A percentile compares a stretch with the other conserved stretches of the same genome.
phyloP scores from a whole-genome alignment of 2,113 vertebrate genomes.

The Nycticryphes semicollaris region DNA sequence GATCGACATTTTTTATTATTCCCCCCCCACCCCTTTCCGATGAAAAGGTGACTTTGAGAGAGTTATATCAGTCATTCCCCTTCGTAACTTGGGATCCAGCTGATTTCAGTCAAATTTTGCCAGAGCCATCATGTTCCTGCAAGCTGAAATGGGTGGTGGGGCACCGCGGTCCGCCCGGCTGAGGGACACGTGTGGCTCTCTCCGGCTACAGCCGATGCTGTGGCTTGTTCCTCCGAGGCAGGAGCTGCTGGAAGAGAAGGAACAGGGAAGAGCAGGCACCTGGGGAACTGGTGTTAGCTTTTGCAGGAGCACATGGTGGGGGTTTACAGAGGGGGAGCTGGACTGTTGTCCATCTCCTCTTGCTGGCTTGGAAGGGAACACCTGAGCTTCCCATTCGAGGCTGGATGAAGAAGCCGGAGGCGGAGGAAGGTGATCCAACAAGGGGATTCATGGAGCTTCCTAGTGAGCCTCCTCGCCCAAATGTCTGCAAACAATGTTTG shows the following conservation, averaged over 20 bases:
- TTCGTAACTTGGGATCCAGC: not conserved
- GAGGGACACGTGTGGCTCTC: not conserved
- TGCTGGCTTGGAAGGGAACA: not conserved
- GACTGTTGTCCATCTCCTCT: not conserved
- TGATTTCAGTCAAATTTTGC: not conserved
- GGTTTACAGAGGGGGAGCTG: not conserved
- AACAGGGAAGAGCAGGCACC: not conserved
- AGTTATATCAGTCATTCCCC: not conserved
- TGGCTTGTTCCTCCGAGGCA: fast-evolving
- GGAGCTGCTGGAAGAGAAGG: not conserved
- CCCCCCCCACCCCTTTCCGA: not conserved
- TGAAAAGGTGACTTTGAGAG: not conserved
- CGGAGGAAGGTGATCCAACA: not conserved
- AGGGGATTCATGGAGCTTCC: not conserved
- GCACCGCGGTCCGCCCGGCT: not conserved
- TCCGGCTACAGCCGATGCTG: fast-evolving
- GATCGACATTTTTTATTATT: too few species aligned
- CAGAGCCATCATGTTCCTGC: not conserved
- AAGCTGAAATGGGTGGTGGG: not conserved
- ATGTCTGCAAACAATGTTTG: not conserved
- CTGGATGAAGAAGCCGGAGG: not conserved
- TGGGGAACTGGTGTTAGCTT: fast-evolving
- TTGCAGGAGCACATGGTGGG: fast-evolving
- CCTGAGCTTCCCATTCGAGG: not conserved
- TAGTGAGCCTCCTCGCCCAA: fast-evolving